Evolutionary conservation across 2,113 vertebrate species (phyloP).

Genomic region (Ardeotis arabs): DNA sequence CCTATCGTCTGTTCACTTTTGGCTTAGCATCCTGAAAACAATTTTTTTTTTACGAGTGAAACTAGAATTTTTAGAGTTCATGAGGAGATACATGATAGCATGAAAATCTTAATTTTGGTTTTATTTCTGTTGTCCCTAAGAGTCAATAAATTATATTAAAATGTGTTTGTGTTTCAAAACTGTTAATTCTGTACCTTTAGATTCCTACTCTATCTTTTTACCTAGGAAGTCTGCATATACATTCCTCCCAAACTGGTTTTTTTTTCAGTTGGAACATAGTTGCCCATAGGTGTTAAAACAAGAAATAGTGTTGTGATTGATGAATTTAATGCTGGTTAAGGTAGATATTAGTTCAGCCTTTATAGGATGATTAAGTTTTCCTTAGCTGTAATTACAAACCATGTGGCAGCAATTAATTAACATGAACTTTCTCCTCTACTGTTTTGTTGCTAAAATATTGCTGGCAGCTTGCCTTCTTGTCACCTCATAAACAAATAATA

Average conservation of each 20-base stretch:
- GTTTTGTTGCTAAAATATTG: slow-evolving; percentile 5
- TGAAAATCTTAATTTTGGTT: background rate
- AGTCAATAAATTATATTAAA: background rate
- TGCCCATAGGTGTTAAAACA: background rate
- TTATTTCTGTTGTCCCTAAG: background rate
- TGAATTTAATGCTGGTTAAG: background rate
- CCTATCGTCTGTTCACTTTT: background rate
- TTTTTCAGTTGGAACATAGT: background rate
- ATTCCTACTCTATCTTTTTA: background rate
- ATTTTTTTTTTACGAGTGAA: background rate
- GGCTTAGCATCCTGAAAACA: background rate
- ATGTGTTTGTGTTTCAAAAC: background rate
- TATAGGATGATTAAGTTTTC: background rate
- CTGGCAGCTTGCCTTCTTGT: slow-evolving; percentile 41
- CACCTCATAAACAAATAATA: slow-evolving; percentile 15
- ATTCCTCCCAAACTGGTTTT: background rate
- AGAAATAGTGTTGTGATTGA: background rate
- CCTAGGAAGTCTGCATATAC: background rate
- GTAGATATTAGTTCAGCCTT: background rate
- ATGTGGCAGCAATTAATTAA: slow-evolving; percentile 34
- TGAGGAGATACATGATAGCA: background rate
- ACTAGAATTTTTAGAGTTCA: background rate
- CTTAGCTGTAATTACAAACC: background rate
- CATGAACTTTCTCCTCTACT: background rate
- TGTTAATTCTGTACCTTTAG: background rate